Percentiles rank a stretch among this genome's conserved stretches.
Conservation (phyloP, 2,888 invertebrate species). For the Magallana nippona region DNA sequence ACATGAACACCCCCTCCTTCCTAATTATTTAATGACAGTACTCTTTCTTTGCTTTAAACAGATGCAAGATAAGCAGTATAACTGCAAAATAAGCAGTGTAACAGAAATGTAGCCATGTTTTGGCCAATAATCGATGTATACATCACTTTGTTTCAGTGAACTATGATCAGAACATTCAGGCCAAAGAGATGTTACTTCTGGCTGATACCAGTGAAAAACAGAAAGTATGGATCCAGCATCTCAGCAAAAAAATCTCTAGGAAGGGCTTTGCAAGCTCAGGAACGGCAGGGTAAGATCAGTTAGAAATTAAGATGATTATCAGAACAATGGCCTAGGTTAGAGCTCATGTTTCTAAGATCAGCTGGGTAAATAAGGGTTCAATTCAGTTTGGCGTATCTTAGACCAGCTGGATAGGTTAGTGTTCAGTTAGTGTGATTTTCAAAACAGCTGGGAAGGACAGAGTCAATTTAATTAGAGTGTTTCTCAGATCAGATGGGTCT, state of each 20-base stretch:
- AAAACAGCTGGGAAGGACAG: too few species aligned
- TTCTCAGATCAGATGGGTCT: too few species aligned
- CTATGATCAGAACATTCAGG: slow-evolving; percentile 90
- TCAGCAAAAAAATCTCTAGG: slow-evolving; percentile 94
- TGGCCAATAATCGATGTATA: neutral
- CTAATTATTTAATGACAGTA: too few species aligned
- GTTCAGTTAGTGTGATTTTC: too few species aligned
- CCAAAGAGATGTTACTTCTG: slow-evolving; percentile 94
- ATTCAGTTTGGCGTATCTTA: too few species aligned
- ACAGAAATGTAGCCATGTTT: neutral
- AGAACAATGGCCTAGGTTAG: neutral
- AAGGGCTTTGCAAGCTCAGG: slow-evolving; percentile 81
- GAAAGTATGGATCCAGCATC: slow-evolving; percentile 94
- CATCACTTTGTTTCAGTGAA: slow-evolving; percentile 83
- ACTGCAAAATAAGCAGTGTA: neutral
- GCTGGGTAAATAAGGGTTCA: too few species aligned
- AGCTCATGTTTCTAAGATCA: neutral
- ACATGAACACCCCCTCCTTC: too few species aligned
- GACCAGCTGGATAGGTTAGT: too few species aligned
- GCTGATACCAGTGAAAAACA: slow-evolving; percentile 93
- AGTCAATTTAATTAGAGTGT: too few species aligned
- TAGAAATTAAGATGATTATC: neutral
- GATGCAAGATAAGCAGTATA: too few species aligned
- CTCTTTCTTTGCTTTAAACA: too few species aligned
- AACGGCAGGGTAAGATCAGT: slow-evolving; percentile 64